phyloP scores from a whole-genome alignment of 53 echinoderm and acorn worm genomes.

The Arbacia lixula region DNA sequence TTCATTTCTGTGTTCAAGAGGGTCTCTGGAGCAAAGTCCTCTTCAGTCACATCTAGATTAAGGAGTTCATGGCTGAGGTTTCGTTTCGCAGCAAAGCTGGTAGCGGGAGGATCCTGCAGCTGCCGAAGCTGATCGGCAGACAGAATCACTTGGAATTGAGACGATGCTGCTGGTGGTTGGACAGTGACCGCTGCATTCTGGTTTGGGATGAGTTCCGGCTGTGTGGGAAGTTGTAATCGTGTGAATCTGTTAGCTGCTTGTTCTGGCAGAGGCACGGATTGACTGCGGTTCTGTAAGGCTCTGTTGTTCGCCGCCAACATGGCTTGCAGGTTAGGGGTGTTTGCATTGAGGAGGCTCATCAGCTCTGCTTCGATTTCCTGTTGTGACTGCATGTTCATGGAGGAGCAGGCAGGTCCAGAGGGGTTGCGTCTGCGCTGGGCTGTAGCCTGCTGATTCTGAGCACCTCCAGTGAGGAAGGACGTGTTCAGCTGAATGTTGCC shows the following conservation, averaged over 20 bases:
- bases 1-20: conserved; percentile 34
- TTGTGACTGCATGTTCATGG: conserved; percentile 14
- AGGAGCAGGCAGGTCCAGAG: conserved; percentile 70
- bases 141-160: conserved; percentile 27
- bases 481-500: not conserved
- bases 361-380: conserved; percentile 17
- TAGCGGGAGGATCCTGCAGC: not conserved
- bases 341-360: conserved; percentile 8
- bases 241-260: conserved; percentile 19
- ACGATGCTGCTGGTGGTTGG: not conserved
- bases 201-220: not conserved
- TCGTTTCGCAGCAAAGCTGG: conserved; percentile 37
- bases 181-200: conserved; percentile 11
- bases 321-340: conserved; percentile 2
- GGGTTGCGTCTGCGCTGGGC: conserved; percentile 64
- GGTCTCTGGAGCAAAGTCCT: conserved; percentile 35
- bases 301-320: conserved; percentile 13
- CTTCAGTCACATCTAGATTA: conserved; percentile 42
- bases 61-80: conserved; percentile 45
- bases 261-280: conserved; percentile 51
- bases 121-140: conserved; percentile 9
- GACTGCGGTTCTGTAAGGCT: conserved; percentile 47
- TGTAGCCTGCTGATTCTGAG: conserved; percentile 30
- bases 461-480: not conserved
- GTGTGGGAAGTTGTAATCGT: conserved; percentile 3